Evolutionary conservation across 2,113 vertebrate species (phyloP), one percentile per base, ranked within the genome.

Genomic region (Echinops telfairi): DNA sequence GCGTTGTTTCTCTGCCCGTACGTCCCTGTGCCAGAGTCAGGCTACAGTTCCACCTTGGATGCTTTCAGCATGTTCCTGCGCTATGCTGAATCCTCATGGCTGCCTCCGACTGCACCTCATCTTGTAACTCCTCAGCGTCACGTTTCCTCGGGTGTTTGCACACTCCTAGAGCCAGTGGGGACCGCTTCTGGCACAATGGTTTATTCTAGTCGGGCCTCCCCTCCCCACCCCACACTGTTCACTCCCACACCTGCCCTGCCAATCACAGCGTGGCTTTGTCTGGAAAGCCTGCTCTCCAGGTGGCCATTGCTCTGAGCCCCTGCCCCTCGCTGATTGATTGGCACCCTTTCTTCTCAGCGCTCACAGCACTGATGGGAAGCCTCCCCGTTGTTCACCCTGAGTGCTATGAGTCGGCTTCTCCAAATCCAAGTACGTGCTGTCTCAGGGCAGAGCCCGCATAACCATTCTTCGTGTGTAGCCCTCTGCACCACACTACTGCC

Each of bases 91-190:
- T 40, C 33, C 16, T 58, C 22, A 0, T n/a, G 6, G 25, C 58
- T 8, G 43, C 57, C 20, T n/a, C 29, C n/a, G 25, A 3, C 6
- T 2, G 0, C 31, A 16, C 47, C 47, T 38, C 3, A 2, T 31
- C 16, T 71, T 43, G n/a, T 36, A 53, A 15, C n/a, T n/a, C 11
- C 40, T 27, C 14, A 19, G 0, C 20, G 31, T 84, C 19, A 29
- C 70, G 71, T 75, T 3, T 27, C 17, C 0, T 57, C 0, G 0
- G 20, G 0, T 25, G 0, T n/a, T 29, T 14, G 62, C 22, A 3
- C 19, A 6, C 68, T 31, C 0, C 62, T 15, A 25, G 6, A 14
- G 8, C 66, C 20, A 2, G 36, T 4, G 19, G 33, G 16, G 12
- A 20, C 53, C 6, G 15, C 70, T 40, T 31, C 82, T 29, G 4